Evolutionary conservation across 2,797 vertebrate genomes (phyloP).

Genomic region (Lithobates sylvaticus): DNA sequence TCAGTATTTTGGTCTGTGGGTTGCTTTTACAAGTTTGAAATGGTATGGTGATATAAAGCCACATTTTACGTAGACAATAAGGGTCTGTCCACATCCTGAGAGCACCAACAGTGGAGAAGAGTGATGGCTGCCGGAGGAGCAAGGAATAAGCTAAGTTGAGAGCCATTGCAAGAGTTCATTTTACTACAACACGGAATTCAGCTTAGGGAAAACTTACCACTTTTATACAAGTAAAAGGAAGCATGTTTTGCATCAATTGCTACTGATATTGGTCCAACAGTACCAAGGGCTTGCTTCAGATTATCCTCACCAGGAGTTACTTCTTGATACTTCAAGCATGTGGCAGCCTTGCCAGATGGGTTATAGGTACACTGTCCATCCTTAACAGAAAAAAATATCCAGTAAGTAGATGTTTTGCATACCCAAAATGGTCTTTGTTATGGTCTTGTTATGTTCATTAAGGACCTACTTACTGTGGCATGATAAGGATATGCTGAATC

Average conservation of each 20-base stretch:
- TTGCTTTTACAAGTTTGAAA: too few species aligned
- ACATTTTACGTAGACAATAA: background rate
- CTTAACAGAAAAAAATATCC: constrained; percentile 67
- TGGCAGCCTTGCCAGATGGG: constrained; percentile 75
- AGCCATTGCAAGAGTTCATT: too few species aligned
- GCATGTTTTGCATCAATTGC: constrained; percentile 79
- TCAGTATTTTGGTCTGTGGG: too few species aligned
- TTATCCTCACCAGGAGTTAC: constrained; percentile 72
- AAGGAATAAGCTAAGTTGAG: background rate
- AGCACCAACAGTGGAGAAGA: background rate
- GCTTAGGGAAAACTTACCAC: constrained; percentile 73
- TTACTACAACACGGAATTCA: background rate
- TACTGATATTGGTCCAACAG: constrained; percentile 86
- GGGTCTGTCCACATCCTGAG: background rate
- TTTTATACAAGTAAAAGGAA: constrained; percentile 80
- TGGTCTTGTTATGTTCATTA: background rate
- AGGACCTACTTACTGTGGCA: constrained; percentile 70
- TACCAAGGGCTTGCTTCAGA: constrained; percentile 80
- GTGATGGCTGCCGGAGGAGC: background rate
- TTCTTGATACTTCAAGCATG: constrained; percentile 78
- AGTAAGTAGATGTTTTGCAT: background rate
- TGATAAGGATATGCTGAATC: constrained; percentile 78
- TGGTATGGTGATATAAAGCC: too few species aligned
- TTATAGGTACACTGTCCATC: constrained; percentile 78
- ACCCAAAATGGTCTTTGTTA: background rate